Evolutionary conservation across 2,113 vertebrate species (phyloP).

Genomic region (Zingel zingel): DNA sequence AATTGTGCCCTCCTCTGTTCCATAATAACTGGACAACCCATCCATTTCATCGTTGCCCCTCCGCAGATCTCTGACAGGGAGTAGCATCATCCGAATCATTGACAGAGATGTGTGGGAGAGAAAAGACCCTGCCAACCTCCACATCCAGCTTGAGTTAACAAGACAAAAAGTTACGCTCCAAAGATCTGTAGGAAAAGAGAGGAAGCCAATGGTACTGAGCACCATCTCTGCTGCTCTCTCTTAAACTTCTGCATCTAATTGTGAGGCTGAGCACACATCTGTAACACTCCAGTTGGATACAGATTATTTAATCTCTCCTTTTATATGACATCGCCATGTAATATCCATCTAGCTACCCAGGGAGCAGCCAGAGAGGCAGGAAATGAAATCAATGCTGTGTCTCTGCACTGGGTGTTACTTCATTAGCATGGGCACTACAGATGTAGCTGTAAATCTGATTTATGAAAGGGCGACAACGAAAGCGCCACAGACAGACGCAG

Average conservation of each 20-base stretch:
- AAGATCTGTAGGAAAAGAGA: slow-evolving; percentile 43
- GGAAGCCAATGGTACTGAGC: slow-evolving; percentile 17
- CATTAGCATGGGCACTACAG: slow-evolving; percentile 79
- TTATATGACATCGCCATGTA: slow-evolving; percentile 76
- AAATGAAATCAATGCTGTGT: slow-evolving; percentile 82
- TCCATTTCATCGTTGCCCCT: slow-evolving; percentile 60
- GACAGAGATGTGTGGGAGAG: slow-evolving; percentile 38
- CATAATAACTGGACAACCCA: slow-evolving; percentile 60
- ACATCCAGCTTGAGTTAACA: slow-evolving; percentile 52
- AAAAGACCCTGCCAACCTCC: slow-evolving; percentile 47
- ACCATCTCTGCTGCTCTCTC: slow-evolving; percentile 26
- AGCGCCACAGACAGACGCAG: slow-evolving; percentile 53
- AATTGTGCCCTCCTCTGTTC: slow-evolving; percentile 52
- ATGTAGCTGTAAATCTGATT: slow-evolving; percentile 81
- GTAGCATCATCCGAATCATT: slow-evolving; percentile 49
- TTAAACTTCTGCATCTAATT: slow-evolving; percentile 68
- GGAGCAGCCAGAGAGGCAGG: slow-evolving; percentile 72
- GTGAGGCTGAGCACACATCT: slow-evolving; percentile 72
- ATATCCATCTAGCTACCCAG: slow-evolving; percentile 74
- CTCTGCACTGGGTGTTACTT: slow-evolving; percentile 73
- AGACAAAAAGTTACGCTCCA: slow-evolving; percentile 63
- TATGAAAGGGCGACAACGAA: slow-evolving; percentile 66
- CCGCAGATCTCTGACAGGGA: slow-evolving; percentile 54
- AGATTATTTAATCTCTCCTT: slow-evolving; percentile 79
- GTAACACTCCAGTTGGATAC: slow-evolving; percentile 66